Percentiles rank a stretch among this genome's conserved stretches.
These are phyloP conservation scores for Spicauda simplicius DNA, from an alignment of 2,888 invertebrate species.

Conservation along the genomic window DNA sequence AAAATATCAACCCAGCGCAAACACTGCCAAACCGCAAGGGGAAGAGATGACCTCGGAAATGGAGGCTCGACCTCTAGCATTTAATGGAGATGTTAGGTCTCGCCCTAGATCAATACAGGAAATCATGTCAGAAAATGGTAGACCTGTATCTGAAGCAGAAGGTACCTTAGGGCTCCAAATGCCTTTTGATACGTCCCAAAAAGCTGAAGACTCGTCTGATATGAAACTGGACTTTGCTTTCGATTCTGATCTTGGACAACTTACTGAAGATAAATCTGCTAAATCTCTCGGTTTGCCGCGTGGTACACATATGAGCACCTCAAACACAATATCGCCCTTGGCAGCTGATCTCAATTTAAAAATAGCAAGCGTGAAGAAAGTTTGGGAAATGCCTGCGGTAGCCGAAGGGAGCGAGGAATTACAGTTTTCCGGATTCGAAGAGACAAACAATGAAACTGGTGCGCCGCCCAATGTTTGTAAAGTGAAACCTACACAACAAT, in stretches of 20 bases:
- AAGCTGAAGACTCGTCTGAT: slow-evolving; percentile 91
- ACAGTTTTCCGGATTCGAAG: slow-evolving; percentile 75
- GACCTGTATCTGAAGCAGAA: slow-evolving; percentile 70
- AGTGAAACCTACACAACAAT: slow-evolving; percentile 94
- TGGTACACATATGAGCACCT: slow-evolving; percentile 86
- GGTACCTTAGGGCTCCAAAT: slow-evolving; percentile 86
- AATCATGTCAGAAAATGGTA: slow-evolving; percentile 69
- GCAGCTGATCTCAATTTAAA: slow-evolving; percentile 97
- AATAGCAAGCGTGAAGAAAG: slow-evolving; percentile 96
- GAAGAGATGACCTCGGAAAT: slow-evolving; percentile 83
- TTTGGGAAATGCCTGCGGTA: slow-evolving; percentile 92
- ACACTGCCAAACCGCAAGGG: slow-evolving; percentile 72
- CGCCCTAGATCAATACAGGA: slow-evolving; percentile 77
- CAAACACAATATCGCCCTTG: slow-evolving; percentile 90
- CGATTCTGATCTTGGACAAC: slow-evolving; percentile 91
- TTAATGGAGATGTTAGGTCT: slow-evolving; percentile 74
- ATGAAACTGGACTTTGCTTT: slow-evolving; percentile 97
- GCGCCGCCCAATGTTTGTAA: slow-evolving; percentile 90
- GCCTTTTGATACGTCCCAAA: slow-evolving; percentile 84
- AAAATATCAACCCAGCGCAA: slow-evolving; percentile 82
- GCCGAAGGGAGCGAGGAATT: slow-evolving; percentile 84
- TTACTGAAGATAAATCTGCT: slow-evolving; percentile 89
- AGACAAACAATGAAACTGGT: slow-evolving; percentile 75
- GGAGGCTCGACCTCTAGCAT: slow-evolving; percentile 66
- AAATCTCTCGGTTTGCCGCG: slow-evolving; percentile 83